A percentile compares a stretch with the other conserved stretches of the same genome.
Evolutionary conservation across 2,888 invertebrate genomes (phyloP).

Genomic region (Myopa testacea): DNA sequence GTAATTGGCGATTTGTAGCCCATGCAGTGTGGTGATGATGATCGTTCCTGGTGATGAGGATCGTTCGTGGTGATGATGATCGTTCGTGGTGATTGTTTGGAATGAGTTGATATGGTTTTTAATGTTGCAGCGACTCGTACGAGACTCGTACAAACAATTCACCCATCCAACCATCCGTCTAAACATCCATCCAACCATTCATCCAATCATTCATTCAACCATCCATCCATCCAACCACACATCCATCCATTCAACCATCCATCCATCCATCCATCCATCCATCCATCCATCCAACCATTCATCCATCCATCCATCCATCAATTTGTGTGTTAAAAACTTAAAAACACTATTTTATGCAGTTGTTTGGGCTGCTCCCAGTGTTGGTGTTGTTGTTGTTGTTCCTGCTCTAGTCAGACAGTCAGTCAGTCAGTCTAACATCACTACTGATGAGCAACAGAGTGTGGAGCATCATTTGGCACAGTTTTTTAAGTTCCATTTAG

Average conservation of each 20-base stretch:
- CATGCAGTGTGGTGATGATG: background rate
- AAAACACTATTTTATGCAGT: too few relatives aligned
- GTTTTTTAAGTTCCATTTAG: background rate
- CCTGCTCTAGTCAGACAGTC: background rate
- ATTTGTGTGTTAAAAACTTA: too few relatives aligned
- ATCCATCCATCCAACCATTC: background rate
- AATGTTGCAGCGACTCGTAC: too few relatives aligned
- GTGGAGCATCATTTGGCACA: background rate
- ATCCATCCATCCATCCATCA: background rate
- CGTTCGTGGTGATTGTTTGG: conserved; percentile 50
- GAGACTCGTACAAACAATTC: background rate
- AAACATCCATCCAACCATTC: conserved; percentile 1
- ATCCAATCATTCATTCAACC: background rate
- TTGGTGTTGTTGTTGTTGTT: background rate
- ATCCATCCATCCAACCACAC: background rate
- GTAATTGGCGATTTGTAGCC: conserved; percentile 19
- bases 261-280: too few relatives aligned
- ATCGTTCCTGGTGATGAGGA: conserved; percentile 38
- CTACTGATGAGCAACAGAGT: background rate
- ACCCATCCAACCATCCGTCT: conserved; percentile 9
- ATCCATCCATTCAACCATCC: too few relatives aligned
- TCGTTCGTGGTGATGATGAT: too few relatives aligned
- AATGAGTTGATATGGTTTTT: conserved; percentile 37
- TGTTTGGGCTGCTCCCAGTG: background rate
- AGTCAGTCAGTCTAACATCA: background rate